These are phyloP conservation scores for Sebastes alutus DNA, from an alignment of 2,797 vertebrate species.

Conservation along the genomic window DNA sequence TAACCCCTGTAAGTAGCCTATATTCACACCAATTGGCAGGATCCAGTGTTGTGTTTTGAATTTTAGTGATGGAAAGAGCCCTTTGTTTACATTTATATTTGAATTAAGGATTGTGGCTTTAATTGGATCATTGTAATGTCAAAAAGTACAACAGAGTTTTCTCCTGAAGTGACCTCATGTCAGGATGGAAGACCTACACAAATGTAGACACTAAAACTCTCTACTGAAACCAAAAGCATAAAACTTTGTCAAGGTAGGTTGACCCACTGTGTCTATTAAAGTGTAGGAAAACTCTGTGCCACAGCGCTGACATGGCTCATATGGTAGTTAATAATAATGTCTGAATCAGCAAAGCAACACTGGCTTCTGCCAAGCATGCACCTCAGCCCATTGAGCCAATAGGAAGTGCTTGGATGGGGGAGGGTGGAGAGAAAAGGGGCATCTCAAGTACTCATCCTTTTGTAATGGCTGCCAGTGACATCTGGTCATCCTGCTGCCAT, in stretches of 20 bases:
- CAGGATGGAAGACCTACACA: too few species aligned
- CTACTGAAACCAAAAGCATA: background rate
- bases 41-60: background rate
- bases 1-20: background rate
- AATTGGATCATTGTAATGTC: background rate
- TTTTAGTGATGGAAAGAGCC: background rate
- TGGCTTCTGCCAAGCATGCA: constrained; percentile 16
- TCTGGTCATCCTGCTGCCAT: constrained; percentile 46
- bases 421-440: background rate
- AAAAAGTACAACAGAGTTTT: background rate
- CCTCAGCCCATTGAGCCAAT: constrained; percentile 8
- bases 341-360: constrained; percentile 20
- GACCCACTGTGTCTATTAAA: background rate
- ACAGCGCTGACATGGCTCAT: constrained; percentile 13
- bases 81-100: background rate
- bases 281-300: background rate
- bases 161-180: too few species aligned
- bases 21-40: background rate
- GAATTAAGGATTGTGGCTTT: background rate
- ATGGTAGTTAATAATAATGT: constrained; percentile 17
- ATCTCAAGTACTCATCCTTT: constrained; percentile 27
- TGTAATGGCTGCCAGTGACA: constrained; percentile 43
- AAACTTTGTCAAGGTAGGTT: background rate
- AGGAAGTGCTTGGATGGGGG: background rate
- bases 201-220: background rate